A percentile compares a stretch with the other conserved stretches of the same genome.
Conservation (phyloP, 1,140 invertebrate species). For the Orussus abietinus region DNA sequence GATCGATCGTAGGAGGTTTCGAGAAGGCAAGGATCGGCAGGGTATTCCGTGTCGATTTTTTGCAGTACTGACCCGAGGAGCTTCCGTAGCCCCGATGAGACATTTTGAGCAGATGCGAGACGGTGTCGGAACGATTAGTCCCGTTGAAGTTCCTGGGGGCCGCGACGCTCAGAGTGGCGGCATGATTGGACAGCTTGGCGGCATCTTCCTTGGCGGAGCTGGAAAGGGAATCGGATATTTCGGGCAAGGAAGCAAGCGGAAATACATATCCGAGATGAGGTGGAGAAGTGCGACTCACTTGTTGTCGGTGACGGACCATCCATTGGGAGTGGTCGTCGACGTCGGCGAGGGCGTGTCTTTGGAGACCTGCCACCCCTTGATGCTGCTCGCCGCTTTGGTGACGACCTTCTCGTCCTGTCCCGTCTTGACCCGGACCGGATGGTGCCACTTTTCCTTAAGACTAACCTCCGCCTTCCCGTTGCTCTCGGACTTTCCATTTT, state of each 20-base stretch:
- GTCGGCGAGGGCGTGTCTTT: constrained; percentile 34
- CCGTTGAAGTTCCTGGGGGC: constrained; percentile 47
- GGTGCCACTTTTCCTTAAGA: constrained; percentile 28
- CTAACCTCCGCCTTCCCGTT: constrained; percentile 25
- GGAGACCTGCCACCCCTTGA: constrained; percentile 40
- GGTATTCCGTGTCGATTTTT: too few species aligned
- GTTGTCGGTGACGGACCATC: constrained; percentile 45
- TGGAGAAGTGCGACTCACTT: too few species aligned
- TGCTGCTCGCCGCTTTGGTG: constrained; percentile 39
- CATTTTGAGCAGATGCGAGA: constrained; percentile 48
- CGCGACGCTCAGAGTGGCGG: constrained; percentile 39
- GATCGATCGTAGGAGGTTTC: background rate
- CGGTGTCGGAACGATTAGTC: constrained; percentile 47
- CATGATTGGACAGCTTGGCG: constrained; percentile 19
- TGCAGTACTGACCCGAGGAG: constrained; percentile 33
- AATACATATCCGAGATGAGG: too few species aligned
- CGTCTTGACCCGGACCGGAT: constrained; percentile 30
- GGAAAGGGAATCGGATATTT: too few species aligned
- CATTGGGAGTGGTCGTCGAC: constrained; percentile 32
- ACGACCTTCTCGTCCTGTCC: constrained; percentile 33
- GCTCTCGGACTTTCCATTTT: constrained; percentile 33
- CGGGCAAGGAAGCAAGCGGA: too few species aligned
- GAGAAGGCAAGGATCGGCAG: background rate
- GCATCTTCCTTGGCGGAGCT: too few species aligned
- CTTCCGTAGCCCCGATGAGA: constrained; percentile 51